Base-by-base conservation (phyloP, 1,140 invertebrate species). In the Drosophila sp. region DNA sequence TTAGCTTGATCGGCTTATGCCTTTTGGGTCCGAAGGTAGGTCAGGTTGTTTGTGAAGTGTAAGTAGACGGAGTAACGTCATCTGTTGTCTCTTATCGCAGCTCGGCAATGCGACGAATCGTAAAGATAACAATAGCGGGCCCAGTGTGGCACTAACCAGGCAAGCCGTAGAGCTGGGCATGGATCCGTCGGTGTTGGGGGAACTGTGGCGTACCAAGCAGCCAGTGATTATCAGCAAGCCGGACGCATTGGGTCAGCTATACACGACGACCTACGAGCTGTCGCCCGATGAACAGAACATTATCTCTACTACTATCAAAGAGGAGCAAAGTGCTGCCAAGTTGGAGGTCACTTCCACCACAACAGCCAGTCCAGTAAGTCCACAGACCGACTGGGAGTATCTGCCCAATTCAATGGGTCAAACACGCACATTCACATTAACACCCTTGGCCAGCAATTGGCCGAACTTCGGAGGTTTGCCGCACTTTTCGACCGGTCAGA, bases 21-120 rank as follows among this genome's bases (percentile, higher is more conserved):
- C 70, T 81, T 32, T 34, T 74, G 7, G 34, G 32, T 8, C 13
- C 78, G 38, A 48, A 74, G 79, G 79, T 81, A 82, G 79, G 79
- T 78, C 64, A 70, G 56, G 32, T 61, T 46, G 27, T 3, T 25
- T 7, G 6, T 36, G 27, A 3, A 11, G 3, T 36, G 29, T 1
- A 1, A 4, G 2, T 8, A 2, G n/a, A n/a, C 11, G 3, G 0
- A 41, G 7, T 70, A 40, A 58, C 45, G 34, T 40, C 7, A 53
- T 51, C 32, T 7, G 0, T 6, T 16, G 14, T 38, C 16, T 51
- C n/a, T 66, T 45, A 59, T 41, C 53, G n/a, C 16, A 82, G 70
- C 38, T 50, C 11, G 34, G 40, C 27, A 14, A 36, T 27, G 48
- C 43, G 21, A 43, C 69, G 29, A 45, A 7, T 29, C 34, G 41